phyloP scores from a whole-genome alignment of 2,888 invertebrate species.

The Cylloceria caligata region DNA sequence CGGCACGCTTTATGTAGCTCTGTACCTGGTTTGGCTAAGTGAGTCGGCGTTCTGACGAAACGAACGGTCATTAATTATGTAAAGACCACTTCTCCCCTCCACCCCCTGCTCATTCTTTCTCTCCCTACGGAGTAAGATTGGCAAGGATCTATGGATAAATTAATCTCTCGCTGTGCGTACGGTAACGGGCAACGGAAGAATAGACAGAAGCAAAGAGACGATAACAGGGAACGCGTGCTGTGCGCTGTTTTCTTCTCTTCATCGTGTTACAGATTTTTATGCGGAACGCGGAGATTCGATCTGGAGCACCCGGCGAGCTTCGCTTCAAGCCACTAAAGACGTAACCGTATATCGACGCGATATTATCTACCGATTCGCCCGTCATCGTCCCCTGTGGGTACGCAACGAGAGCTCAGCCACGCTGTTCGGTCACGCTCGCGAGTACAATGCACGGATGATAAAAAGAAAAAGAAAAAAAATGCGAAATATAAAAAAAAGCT shows the following conservation, averaged over 20 bases:
- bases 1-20: slow-evolving; percentile 37
- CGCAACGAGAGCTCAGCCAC: not conserved
- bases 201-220: slow-evolving; percentile 31
- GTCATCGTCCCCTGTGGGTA: slow-evolving; percentile 13
- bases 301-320: slow-evolving; percentile 55
- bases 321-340: slow-evolving; percentile 13
- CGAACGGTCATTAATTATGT: slow-evolving; percentile 70
- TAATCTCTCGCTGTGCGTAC: slow-evolving; percentile 63
- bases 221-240: slow-evolving; percentile 21
- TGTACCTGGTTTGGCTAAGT: slow-evolving; percentile 46
- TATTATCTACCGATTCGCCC: slow-evolving; percentile 18
- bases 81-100: slow-evolving; percentile 61
- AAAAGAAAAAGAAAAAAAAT: not conserved
- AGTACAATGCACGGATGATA: not conserved
- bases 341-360: slow-evolving; percentile 6
- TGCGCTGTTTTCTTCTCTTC: slow-evolving; percentile 14
- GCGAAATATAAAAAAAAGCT: not conserved
- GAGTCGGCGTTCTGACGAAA: slow-evolving; percentile 68
- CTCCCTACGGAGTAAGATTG: slow-evolving; percentile 24
- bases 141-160: slow-evolving; percentile 65
- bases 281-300: slow-evolving; percentile 58
- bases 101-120: not conserved
- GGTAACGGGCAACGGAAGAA: slow-evolving; percentile 13
- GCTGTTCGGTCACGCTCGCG: not conserved
- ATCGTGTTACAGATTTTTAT: not conserved